Base-by-base conservation (phyloP, 2,113 vertebrate genomes). In the Tachycineta bicolor region DNA sequence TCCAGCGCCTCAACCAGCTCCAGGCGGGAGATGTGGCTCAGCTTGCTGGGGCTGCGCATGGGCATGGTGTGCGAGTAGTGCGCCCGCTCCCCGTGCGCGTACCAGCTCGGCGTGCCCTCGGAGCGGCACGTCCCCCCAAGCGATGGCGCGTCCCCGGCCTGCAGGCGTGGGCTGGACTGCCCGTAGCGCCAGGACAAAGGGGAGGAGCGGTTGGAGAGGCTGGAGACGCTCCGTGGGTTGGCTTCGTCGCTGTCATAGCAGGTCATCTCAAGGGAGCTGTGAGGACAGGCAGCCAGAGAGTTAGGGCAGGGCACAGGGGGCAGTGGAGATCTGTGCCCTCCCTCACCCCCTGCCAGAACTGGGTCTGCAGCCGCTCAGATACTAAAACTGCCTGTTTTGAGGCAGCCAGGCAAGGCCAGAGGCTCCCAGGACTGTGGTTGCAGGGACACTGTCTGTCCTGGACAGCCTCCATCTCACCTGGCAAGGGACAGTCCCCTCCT, bases 161-260 rank as follows among this genome's bases (percentile, higher is more conserved):
- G 99, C 87, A 99, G 98, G 23, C 99, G 98, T 0, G 99, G 99
- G 91, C 99, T 99, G 19, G 99, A 98, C 94, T 99, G 99, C 76
- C 99, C 99, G 0, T 99, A 99, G 89, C 98, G 99, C 99, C 99
- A 99, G 12, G 99, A 99, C 43, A 99, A 96, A 0, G 99, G 99
- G 3, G 99, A 99, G 3, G 99, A 99, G 90, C 99, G 99, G 94
- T 99, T 99, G 69, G 99, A 99, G 24, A 99, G 96, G 89, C 99
- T 99, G 95, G 99, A 99, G 53, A 99, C 95, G 4, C 99, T 99
- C 88, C 98, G 98, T 4, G 99, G 96, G 53, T 99, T 99, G 83
- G 99, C 98, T 28, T 99, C 99, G 1, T 99, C 99, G 0, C 99
- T 99, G 98, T 99, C 99, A 1, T 99, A 99, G 97, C 98, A 99